Evolutionary conservation across 2,888 invertebrate genomes (phyloP), one percentile per base, ranked within the genome.

Genomic region (Agriotes lineatus): DNA sequence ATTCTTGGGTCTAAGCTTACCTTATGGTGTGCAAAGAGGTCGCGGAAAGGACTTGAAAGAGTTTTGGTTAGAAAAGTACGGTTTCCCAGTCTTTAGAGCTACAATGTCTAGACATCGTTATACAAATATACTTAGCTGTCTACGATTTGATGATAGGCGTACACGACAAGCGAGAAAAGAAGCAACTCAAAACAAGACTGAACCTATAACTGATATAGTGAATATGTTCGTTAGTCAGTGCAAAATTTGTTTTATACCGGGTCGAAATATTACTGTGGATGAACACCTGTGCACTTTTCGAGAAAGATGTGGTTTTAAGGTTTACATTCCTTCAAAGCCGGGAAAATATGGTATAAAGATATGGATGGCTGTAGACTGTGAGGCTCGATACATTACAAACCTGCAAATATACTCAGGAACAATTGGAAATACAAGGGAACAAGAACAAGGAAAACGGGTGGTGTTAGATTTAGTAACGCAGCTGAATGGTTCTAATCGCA

Each of bases 381-480:
- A 39, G 10, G 10, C 18, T 42, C 42, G 42, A 42, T 12, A 42
- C 42, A 42, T 42, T 42, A 42, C 18, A 42, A 42, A 42, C 18
- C 18, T 42, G 39, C 39, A 39, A 39, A 42, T 42, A 42, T 18
- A 42, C 16, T 42, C 42, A 7, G 39, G n/a, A 4, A 39, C 12
- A 42, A 42, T 18, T 35, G 20, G 45, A 20, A 45, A 45, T n/a
- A 18, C 12, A 9, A 45, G 45, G 20, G 45, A 18, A 45, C 19
- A 45, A 20, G 18, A 45, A 45, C 45, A 45, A 45, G 45, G 45
- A 18, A 45, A 45, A 45, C 45, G 45, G 22, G 19, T 45, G 19
- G 19, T 19, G 45, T 45, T 45, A 1, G 19, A 45, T 45, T 45
- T 45, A 2, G 1, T 45, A 45, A 45, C 5, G 3, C 19, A 20